Base-by-base conservation (phyloP, 1,140 invertebrate species). In the Pemphigus obesinymphae region DNA sequence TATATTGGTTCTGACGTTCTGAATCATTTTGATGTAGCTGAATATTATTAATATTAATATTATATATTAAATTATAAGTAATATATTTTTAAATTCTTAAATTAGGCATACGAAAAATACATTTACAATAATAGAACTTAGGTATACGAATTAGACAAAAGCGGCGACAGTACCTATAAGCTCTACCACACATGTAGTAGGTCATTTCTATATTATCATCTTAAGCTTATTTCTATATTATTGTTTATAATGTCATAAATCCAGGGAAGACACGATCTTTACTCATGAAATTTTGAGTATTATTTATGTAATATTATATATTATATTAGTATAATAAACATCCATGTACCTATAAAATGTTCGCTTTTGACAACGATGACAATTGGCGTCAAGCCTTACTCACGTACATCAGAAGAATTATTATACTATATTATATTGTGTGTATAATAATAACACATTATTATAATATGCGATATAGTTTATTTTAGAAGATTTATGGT, bases 401-500 rank as follows among this genome's bases (percentile, higher is more conserved):
- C 31, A 10, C 10, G 26, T 4, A 40, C 3, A 40, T 48, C 3
- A 23, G 5, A 72, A n/a, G 70, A 13, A 6, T 45, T 11, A 45
- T 45, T 45, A 45, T 45, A 45, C 13, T 45, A 45, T 45, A 45
- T 45, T n/a, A 34, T 34, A 17, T n/a, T n/a, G 37, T 20, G 63
- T 68, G 15, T 68, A n/a, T 17, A 7, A 34, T 23, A 45, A n/a
- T 23, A 66, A 66, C 31, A n/a, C n/a, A n/a, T n/a, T 20, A 34
- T 17, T 34, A 11, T 37, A 11, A n/a, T n/a, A n/a, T n/a, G n/a
- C n/a, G n/a, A n/a, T 45, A 0, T 34, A 23, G 2, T 80, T 89
- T 92, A 93, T 90, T 93, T 93, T 87, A 94, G 91, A 86, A 94
- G 91, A 86, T 93, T 92, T 88, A 93, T 92, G 85, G 93, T 93